Conservation (phyloP, 1,140 invertebrate genomes). For the Formica selysi region DNA sequence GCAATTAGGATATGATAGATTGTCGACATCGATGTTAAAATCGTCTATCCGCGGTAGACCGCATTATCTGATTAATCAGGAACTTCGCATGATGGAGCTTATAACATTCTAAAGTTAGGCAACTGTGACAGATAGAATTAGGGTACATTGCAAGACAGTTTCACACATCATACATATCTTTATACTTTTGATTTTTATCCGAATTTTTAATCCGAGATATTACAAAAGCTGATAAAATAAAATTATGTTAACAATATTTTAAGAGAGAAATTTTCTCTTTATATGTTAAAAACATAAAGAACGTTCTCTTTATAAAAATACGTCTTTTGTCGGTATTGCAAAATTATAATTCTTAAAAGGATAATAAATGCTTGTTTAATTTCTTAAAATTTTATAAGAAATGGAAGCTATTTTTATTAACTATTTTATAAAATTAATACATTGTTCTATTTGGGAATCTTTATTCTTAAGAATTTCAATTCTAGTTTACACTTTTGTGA, state of each 20-base stretch:
- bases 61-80: constrained; percentile 66
- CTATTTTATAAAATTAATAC: background rate
- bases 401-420: background rate
- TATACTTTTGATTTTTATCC: background rate
- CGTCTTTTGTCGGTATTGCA: background rate
- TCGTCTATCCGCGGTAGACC: constrained; percentile 12
- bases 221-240: background rate
- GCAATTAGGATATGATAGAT: constrained; percentile 27
- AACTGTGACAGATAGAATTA: constrained; percentile 38
- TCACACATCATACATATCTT: background rate
- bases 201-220: background rate
- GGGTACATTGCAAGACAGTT: background rate
- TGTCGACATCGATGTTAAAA: constrained; percentile 9
- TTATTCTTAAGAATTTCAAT: constrained; percentile 34
- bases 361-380: background rate
- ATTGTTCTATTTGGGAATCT: background rate
- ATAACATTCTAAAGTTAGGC: constrained; percentile 44
- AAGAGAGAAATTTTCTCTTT: background rate
- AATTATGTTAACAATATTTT: background rate
- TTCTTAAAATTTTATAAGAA: background rate
- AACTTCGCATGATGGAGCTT: constrained; percentile 55
- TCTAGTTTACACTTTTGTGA: background rate
- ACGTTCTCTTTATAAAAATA: background rate
- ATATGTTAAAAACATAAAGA: background rate
- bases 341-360: background rate